These are phyloP conservation scores for Bombus confusus DNA, from an alignment of 1,140 invertebrate species.

Conservation along the genomic window DNA sequence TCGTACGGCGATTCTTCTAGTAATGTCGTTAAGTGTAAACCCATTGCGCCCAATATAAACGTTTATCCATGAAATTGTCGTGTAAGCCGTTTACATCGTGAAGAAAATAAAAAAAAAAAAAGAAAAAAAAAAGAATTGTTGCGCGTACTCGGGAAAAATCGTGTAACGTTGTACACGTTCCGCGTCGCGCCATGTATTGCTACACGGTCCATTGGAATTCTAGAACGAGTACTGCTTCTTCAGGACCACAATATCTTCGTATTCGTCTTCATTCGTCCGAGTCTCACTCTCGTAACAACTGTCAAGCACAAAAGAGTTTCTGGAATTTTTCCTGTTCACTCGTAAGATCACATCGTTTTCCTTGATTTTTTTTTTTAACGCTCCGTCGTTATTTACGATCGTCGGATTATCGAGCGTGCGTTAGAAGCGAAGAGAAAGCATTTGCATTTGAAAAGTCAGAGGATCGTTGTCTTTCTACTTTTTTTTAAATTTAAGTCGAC, in stretches of 20 bases:
- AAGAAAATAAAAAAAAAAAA: neutral
- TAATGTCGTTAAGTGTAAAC: conserved; percentile 52
- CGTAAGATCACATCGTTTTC: conserved; percentile 11
- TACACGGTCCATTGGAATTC: neutral
- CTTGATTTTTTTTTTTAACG: neutral
- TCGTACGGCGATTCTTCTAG: conserved; percentile 45
- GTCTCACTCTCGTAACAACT: conserved; percentile 7
- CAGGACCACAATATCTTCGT: conserved; percentile 24
- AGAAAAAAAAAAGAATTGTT: conserved; percentile 2
- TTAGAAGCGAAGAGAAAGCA: neutral
- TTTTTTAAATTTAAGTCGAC: neutral
- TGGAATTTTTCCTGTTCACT: conserved; percentile 22
- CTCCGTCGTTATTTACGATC: neutral
- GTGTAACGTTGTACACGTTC: neutral
- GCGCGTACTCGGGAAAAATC: neutral
- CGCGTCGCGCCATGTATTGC: too few species aligned
- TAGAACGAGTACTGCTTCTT: conserved; percentile 19
- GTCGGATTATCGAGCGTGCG: neutral
- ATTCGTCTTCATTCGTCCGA: conserved; percentile 19
- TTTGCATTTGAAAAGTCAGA: neutral
- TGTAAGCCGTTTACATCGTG: conserved; percentile 35
- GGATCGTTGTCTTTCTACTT: neutral
- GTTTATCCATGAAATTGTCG: conserved; percentile 49
- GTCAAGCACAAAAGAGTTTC: conserved; percentile 35
- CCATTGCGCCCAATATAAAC: conserved; percentile 47